phyloP scores from a whole-genome alignment of 2,113 vertebrate genomes.

The Aegotheles bennettii region DNA sequence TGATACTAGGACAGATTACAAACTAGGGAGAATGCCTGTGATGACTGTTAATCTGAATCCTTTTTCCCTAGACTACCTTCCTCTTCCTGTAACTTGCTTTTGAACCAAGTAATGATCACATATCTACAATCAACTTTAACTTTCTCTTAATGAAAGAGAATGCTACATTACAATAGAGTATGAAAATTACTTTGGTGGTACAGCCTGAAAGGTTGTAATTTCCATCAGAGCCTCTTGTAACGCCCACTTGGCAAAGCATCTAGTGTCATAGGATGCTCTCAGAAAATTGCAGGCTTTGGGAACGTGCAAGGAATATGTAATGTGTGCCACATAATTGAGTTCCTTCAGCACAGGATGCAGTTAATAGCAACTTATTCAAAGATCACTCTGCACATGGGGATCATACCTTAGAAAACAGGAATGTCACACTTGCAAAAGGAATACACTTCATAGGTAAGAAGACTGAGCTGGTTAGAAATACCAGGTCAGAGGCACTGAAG shows the following conservation, averaged over 20 bases:
- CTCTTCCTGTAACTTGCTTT: not conserved
- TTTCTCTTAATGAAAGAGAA: not conserved
- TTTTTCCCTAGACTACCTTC: not conserved
- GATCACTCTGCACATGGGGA: not conserved
- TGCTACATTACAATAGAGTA: not conserved
- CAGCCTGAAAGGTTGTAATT: conserved; percentile 37
- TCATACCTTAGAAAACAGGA: not conserved
- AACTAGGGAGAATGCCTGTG: not conserved
- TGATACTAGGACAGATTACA: not conserved
- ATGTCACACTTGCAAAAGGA: not conserved
- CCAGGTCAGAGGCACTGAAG: not conserved
- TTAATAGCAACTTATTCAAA: not conserved
- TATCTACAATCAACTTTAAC: not conserved
- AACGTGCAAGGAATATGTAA: not conserved
- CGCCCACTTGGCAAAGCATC: not conserved
- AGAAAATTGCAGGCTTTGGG: conserved; percentile 5
- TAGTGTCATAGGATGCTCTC: not conserved
- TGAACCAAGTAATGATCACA: not conserved
- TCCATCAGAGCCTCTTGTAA: conserved; percentile 6
- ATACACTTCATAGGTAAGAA: not conserved
- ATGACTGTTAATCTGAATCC: not conserved
- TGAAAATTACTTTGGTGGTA: not conserved
- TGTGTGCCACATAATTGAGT: not conserved
- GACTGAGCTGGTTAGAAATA: not conserved
- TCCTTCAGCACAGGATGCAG: not conserved